Conservation (phyloP, 1,140 invertebrate species). For the Dendroctonus valens region DNA sequence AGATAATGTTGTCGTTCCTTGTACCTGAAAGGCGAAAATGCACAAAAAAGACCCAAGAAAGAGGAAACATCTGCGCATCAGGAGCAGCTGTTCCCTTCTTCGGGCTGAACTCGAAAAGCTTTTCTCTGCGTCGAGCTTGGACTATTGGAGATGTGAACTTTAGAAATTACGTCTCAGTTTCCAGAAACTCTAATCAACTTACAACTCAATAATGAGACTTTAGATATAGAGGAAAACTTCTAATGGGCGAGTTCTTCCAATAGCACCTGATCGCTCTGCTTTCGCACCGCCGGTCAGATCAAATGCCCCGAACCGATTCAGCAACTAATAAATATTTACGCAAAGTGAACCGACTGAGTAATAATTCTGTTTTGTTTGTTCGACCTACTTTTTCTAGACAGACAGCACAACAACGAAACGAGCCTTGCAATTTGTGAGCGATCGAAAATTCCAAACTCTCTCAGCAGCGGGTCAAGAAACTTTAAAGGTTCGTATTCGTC, state of each 20-base stretch:
- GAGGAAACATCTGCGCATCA: conserved; percentile 8
- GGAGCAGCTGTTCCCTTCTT: conserved; percentile 3
- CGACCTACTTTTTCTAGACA: conserved; percentile 29
- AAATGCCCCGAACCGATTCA: conserved; percentile 7
- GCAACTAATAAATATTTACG: background rate
- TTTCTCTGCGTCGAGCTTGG: background rate
- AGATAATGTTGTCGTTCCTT: background rate
- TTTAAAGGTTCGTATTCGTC: conserved; percentile 15
- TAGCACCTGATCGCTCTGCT: background rate
- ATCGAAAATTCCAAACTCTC: conserved; percentile 20
- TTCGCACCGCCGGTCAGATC: background rate
- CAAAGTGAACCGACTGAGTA: background rate
- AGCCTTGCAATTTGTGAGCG: conserved; percentile 10
- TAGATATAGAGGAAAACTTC: too few species aligned
- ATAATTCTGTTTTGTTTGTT: conserved; percentile 23
- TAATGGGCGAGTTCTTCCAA: too few species aligned
- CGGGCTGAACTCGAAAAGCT: background rate
- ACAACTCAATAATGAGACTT: too few species aligned
- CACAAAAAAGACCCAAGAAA: conserved; percentile 8
- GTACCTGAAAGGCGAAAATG: conserved; percentile 3
- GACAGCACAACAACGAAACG: conserved; percentile 17
- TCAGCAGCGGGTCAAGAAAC: conserved; percentile 18
- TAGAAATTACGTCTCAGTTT: too few species aligned
- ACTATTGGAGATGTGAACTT: background rate
- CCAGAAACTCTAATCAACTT: too few species aligned